phyloP scores from a whole-genome alignment of 2,797 vertebrate species.

The Periparus ater region DNA sequence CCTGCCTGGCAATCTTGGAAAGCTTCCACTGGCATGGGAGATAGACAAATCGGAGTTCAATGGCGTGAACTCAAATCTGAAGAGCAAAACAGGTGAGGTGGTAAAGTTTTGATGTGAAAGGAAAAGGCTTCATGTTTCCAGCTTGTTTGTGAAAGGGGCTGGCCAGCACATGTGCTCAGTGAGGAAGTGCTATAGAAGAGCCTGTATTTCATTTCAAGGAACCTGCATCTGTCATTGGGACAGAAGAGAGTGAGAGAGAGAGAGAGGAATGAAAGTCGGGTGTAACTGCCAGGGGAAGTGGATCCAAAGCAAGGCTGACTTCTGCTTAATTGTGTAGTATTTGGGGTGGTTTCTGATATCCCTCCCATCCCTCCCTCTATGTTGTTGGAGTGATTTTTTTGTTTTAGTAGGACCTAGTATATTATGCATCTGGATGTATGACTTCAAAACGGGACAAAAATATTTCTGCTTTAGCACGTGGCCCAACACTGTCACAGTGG shows the following conservation, averaged over 20 bases:
- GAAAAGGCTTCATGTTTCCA: background rate
- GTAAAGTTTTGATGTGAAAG: background rate
- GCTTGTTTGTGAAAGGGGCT: background rate
- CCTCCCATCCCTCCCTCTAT: too few relatives aligned
- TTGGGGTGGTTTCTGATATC: background rate
- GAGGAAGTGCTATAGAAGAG: background rate
- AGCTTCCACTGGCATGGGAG: conserved; percentile 94
- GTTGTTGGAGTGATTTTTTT: background rate
- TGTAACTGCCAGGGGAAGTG: background rate
- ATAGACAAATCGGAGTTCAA: conserved; percentile 96
- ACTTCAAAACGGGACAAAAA: background rate
- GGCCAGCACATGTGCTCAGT: rapidly evolving
- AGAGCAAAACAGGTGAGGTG: conserved; percentile 87
- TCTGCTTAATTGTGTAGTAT: background rate
- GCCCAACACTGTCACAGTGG: too few relatives aligned
- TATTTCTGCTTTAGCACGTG: background rate
- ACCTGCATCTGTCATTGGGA: rapidly evolving
- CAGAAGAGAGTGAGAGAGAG: background rate
- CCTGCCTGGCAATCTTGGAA: conserved; percentile 77
- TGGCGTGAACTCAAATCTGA: conserved; percentile 81
- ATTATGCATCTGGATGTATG: background rate
- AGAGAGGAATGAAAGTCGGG: background rate
- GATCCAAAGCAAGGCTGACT: background rate
- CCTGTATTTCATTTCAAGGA: background rate
- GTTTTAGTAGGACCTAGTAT: background rate